Evolutionary conservation across 2,888 invertebrate genomes (phyloP), one percentile per base, ranked within the genome.

Genomic region (Pardosa pseudoannulata): DNA sequence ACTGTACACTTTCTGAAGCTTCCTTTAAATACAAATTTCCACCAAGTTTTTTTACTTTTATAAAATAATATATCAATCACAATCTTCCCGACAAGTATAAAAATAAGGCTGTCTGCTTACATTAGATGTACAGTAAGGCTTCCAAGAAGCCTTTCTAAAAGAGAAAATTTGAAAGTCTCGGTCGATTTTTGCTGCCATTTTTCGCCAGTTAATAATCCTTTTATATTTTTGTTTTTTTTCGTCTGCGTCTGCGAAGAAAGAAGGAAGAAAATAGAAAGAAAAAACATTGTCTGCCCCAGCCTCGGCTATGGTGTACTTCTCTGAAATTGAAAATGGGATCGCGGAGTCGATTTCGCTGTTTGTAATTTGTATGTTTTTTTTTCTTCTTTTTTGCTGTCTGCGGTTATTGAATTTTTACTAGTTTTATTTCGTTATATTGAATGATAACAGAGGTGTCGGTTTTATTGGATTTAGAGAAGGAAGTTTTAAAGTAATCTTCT

Each of bases 101-200:
- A 23, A 5, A 23, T 2, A 23, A 56, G 2, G 6, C 19, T 23
- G 56, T 65, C 65, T 65, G 65, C 16, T 5, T 29, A 11, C n/a
- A 65, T 6, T 62, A 46, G 31, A 65, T 11, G n/a, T 13, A n/a
- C 16, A 31, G 13, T 65, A 65, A 29, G 65, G 31, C 16, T 65
- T 65, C 65, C 65, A 1, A 65, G 65, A 65, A 65, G 29, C 65
- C 31, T 65, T 65, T 31, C 16, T 65, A 5, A 29, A n/a, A 11
- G n/a, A 29, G 16, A 29, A 23, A 23, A 23, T 1, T 6, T 23
- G 5, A 16, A 1, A 56, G 13, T 2, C 65, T 65, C 65, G 0
- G 29, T 65, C 31, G 65, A 65, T 65, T 65, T 62, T 65, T 65
- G 29, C 31, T 65, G 31, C 65, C 65, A 65, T 65, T 65, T 65